Evolutionary conservation across 2,888 invertebrate species (phyloP).

Genomic region (Prionchulus punctatus): DNA sequence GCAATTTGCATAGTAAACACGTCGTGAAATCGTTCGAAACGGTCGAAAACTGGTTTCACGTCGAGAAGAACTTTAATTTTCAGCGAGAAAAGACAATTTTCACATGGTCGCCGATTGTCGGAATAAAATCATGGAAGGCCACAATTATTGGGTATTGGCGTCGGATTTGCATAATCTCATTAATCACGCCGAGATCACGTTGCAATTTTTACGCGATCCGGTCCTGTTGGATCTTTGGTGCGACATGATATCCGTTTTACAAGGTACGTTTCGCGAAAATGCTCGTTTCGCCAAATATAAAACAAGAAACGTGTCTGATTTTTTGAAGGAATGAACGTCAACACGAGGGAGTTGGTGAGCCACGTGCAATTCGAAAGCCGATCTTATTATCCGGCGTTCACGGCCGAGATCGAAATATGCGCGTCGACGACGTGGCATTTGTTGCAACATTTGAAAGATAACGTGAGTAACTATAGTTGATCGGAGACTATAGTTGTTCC

Average conservation of each 20-base stretch:
- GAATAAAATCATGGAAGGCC: slow-evolving; percentile 80
- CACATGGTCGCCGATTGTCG: slow-evolving; percentile 85
- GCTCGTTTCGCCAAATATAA: too few species aligned
- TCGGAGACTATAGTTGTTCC: too few species aligned
- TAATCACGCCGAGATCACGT: slow-evolving; percentile 74
- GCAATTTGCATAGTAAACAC: slow-evolving; percentile 1
- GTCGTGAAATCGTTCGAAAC: too few species aligned
- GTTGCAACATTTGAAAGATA: slow-evolving; percentile 63
- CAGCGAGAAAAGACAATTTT: slow-evolving; percentile 31
- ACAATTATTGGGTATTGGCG: slow-evolving; percentile 93
- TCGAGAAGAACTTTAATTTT: background rate
- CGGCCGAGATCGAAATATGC: slow-evolving; percentile 87
- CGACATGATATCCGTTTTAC: slow-evolving; percentile 76
- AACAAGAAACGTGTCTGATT: background rate
- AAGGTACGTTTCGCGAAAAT: slow-evolving; percentile 58
- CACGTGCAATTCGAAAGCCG: slow-evolving; percentile 94
- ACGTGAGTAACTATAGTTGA: too few species aligned
- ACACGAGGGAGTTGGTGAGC: slow-evolving; percentile 67
- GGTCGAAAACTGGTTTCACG: too few species aligned
- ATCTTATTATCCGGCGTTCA: slow-evolving; percentile 91
- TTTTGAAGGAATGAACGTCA: slow-evolving; percentile 75
- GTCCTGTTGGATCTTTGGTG: slow-evolving; percentile 90
- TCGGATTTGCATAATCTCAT: slow-evolving; percentile 90
- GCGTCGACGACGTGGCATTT: slow-evolving; percentile 97
- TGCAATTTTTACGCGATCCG: slow-evolving; percentile 57